Conservation (phyloP, 2,113 vertebrate genomes). For the Oceanodroma tethys region DNA sequence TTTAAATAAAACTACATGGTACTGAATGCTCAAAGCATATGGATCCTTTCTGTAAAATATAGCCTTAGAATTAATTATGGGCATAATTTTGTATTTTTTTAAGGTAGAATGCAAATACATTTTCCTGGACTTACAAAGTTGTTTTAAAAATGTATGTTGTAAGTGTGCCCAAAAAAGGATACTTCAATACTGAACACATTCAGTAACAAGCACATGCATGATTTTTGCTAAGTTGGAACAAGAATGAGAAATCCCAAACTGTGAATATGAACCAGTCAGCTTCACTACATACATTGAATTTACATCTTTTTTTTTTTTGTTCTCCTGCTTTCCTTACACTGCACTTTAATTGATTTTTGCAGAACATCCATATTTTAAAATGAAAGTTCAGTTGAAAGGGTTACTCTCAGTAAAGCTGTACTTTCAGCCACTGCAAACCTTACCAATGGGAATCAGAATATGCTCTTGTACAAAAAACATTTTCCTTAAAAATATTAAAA, state of each 20-base stretch:
- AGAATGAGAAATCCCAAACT: background rate
- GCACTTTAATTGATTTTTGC: background rate
- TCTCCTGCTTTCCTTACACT: background rate
- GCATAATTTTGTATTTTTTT: background rate
- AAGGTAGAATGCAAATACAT: background rate
- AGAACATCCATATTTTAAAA: slow-evolving; percentile 28
- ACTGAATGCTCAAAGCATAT: background rate
- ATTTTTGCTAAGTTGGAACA: background rate
- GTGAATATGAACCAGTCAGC: background rate
- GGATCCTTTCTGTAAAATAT: background rate
- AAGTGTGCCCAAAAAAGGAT: background rate
- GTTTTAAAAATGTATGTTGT: background rate
- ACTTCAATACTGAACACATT: background rate
- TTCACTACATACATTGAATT: background rate
- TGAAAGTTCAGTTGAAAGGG: background rate
- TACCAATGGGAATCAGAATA: background rate
- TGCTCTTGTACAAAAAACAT: background rate
- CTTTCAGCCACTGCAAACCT: background rate
- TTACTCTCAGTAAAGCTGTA: background rate
- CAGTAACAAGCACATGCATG: background rate
- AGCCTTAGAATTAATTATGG: background rate
- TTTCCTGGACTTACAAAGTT: background rate
- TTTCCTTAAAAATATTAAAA: background rate
- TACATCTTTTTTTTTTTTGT: background rate
- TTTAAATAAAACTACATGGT: background rate